Conservation (phyloP, 2,113 vertebrate species). For the Pseudorhombus dupliciocellatus region DNA sequence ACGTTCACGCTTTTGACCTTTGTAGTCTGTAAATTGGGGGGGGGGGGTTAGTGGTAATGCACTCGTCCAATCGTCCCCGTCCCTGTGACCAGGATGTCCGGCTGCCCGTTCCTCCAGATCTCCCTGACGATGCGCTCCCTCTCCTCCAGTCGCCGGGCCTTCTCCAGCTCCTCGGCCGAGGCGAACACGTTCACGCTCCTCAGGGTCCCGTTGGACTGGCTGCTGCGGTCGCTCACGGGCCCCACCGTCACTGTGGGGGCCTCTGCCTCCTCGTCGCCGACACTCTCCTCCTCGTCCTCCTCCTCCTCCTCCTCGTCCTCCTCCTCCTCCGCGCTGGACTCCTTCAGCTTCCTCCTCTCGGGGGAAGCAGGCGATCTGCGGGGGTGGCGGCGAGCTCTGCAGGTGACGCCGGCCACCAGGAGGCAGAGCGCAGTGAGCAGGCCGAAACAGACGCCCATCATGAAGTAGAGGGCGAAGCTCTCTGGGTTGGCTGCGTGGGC, state of each 20-base stretch:
- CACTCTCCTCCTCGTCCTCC: conserved; percentile 58
- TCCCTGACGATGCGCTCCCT: conserved; percentile 92
- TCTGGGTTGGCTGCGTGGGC: conserved; percentile 86
- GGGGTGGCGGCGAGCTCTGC: conserved; percentile 69
- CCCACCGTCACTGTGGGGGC: conserved; percentile 57
- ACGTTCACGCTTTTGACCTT: no score
- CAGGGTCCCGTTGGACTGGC: conserved; percentile 81
- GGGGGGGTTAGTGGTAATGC: conserved; percentile 87
- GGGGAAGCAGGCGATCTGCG: conserved; percentile 49
- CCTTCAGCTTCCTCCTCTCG: conserved; percentile 76
- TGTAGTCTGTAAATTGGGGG: no score
- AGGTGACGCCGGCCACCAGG: conserved; percentile 88
- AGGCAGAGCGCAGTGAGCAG: conserved; percentile 92
- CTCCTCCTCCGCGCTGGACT: conserved; percentile 77
- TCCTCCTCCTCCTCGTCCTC: conserved; percentile 64
- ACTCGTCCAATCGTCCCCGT: conserved; percentile 87
- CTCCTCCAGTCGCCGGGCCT: conserved; percentile 93
- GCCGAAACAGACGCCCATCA: conserved; percentile 93
- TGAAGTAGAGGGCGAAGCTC: conserved; percentile 94
- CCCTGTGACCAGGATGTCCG: conserved; percentile 88
- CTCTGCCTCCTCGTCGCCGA: conserved; percentile 56
- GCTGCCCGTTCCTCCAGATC: conserved; percentile 98
- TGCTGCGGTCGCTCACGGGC: conserved; percentile 66
- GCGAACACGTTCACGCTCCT: conserved; percentile 90
- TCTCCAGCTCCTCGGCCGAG: conserved; percentile 92